phyloP scores from a whole-genome alignment of 2,797 vertebrate species.

The Onychomys leucogaster region DNA sequence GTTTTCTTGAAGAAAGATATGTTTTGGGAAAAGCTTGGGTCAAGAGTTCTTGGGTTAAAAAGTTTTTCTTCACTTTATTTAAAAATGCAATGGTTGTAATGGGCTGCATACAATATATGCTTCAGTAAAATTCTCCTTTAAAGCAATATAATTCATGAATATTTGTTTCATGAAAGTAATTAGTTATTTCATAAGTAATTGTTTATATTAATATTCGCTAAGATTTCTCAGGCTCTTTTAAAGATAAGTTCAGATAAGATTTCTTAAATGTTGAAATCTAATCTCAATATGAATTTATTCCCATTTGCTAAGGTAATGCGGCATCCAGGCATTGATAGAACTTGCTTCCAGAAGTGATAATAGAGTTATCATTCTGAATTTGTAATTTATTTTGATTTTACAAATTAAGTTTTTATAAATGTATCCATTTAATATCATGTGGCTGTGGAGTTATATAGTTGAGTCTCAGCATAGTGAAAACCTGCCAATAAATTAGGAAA shows the following conservation, averaged over 20 bases:
- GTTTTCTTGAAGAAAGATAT: neutral
- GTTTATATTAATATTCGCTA: neutral
- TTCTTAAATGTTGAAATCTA: neutral
- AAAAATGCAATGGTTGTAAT: neutral
- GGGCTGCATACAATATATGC: neutral
- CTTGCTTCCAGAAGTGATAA: neutral
- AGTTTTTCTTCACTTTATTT: neutral
- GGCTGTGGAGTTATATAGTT: neutral
- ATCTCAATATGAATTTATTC: neutral
- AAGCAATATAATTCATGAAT: neutral
- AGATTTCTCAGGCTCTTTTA: neutral
- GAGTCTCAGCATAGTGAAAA: neutral
- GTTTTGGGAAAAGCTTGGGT: neutral
- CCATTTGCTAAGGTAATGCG: neutral
- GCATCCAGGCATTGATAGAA: rapidly evolving
- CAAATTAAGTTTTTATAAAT: neutral
- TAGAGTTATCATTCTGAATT: neutral
- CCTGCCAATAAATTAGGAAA: neutral
- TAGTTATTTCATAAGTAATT: neutral
- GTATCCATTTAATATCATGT: neutral
- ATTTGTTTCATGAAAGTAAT: neutral
- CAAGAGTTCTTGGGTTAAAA: neutral
- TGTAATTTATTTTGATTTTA: neutral
- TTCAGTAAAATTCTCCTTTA: conserved; percentile 8
- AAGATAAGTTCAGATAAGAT: neutral